Conservation (phyloP, 1,140 invertebrate species). For the Sycobia sp. region DNA sequence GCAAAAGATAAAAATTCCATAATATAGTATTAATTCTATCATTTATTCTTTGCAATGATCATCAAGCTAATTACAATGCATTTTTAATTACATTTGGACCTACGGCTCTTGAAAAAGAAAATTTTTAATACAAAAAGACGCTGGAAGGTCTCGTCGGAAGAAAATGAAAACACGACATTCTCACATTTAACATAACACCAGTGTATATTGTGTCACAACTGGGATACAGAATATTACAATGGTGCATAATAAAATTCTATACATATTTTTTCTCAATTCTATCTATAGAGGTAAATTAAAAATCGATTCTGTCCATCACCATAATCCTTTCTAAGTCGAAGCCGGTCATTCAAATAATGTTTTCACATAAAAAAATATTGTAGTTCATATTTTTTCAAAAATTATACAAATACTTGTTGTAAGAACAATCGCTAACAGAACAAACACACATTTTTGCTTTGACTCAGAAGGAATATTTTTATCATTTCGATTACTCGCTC, state of each 20-base stretch:
- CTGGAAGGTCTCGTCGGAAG: constrained; percentile 16
- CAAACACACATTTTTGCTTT: constrained; percentile 36
- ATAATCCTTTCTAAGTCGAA: constrained; percentile 50
- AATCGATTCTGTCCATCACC: constrained; percentile 48
- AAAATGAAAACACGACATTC: constrained; percentile 42
- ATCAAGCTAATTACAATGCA: constrained; percentile 28
- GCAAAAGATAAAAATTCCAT: no score
- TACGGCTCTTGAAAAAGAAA: constrained; percentile 13
- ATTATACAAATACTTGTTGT: neutral
- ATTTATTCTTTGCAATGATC: constrained; percentile 24
- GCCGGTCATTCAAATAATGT: constrained; percentile 1
- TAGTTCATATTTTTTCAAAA: no score
- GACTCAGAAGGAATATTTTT: constrained; percentile 47
- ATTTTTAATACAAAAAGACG: constrained; percentile 16
- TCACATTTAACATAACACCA: constrained; percentile 64
- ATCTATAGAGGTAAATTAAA: constrained; percentile 57
- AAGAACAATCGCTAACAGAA: neutral
- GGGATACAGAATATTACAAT: constrained; percentile 63
- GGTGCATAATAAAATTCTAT: constrained; percentile 64
- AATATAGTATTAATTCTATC: constrained; percentile 23
- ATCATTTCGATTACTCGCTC: constrained; percentile 39
- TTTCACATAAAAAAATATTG: neutral
- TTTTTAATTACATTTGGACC: constrained; percentile 24
- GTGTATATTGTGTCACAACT: constrained; percentile 62
- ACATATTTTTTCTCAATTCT: constrained; percentile 55